Evolutionary conservation across 2,888 invertebrate species (phyloP).

Genomic region (Chorisops tibialis): DNA sequence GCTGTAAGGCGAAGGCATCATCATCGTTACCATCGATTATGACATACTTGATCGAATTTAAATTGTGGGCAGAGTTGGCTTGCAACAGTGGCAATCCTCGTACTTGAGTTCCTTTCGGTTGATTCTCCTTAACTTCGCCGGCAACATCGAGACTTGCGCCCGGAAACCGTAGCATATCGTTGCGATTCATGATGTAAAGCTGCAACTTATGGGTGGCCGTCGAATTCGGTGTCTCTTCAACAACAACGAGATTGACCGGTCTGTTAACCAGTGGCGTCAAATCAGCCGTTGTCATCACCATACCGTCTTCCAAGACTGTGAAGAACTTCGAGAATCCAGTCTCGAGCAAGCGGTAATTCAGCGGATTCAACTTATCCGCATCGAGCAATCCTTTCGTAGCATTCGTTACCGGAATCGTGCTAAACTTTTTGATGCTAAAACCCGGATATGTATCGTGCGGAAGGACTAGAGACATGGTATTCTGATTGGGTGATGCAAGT

Average conservation of each 20-base stretch:
- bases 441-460: slow-evolving; percentile 89
- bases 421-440: slow-evolving; percentile 79
- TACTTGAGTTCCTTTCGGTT: slow-evolving; percentile 67
- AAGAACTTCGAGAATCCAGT: slow-evolving; percentile 82
- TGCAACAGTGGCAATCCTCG: slow-evolving; percentile 68
- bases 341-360: slow-evolving; percentile 65
- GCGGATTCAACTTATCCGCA: slow-evolving; percentile 46
- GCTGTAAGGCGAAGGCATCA: slow-evolving; percentile 69
- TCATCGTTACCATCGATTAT: slow-evolving; percentile 75
- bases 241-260: slow-evolving; percentile 74
- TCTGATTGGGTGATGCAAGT: slow-evolving; percentile 35
- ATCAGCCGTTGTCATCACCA: slow-evolving; percentile 88
- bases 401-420: slow-evolving; percentile 45
- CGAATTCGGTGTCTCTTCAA: slow-evolving; percentile 76
- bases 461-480: slow-evolving; percentile 58
- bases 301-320: slow-evolving; percentile 80
- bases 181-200: slow-evolving; percentile 77
- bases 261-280: slow-evolving; percentile 76
- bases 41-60: slow-evolving; percentile 68
- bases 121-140: slow-evolving; percentile 75
- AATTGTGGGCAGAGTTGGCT: slow-evolving; percentile 65
- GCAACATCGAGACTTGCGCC: slow-evolving; percentile 60
- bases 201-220: slow-evolving; percentile 78
- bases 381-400: slow-evolving; percentile 2
- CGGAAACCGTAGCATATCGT: slow-evolving; percentile 77